Base-by-base conservation (phyloP, 2,797 vertebrate species). In the Mastacembelus armatus region DNA sequence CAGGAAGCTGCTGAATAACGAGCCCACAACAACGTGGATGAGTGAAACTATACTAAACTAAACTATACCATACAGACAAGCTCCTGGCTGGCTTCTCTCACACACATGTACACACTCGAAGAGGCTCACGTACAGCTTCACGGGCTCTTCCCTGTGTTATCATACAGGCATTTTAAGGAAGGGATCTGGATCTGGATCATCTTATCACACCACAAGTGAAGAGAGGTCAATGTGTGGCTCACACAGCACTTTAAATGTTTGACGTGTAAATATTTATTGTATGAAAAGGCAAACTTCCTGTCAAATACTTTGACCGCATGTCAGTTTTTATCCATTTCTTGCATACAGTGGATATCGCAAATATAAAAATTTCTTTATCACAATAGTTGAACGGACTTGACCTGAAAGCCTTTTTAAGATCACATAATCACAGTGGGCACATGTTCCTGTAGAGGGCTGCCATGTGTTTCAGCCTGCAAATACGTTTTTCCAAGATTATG, bases 241-340 rank as follows among this genome's bases (percentile, higher is more conserved):
- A n/a, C n/a, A n/a, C n/a, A n/a, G n/a, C n/a, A n/a, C n/a, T n/a
- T n/a, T n/a, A n/a, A n/a, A n/a, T n/a, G n/a, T 22, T 21, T 45
- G 7, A 61, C 40, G 2, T n/a, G n/a, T n/a, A n/a, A n/a, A n/a
- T 0, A 0, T 11, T 11, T 42, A 2, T 22, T 27, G 64, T 19
- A 40, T 0, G 3, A 40, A 33, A 58, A 49, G 50, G 36, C 51
- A 54, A 7, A 44, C 58, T 35, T 68, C 63, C 66, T 60, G 44
- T 77, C 26, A 18, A 22, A 15, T 32, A 9, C 29, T 70, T 62
- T 70, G n/a, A 54, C 26, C 9, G n/a, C n/a, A n/a, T n/a, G n/a
- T n/a, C n/a, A n/a, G n/a, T n/a, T 32, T 10, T 30, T 24, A n/a
- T n/a, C 2, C 15, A 5, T 18, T 56, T 29, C 8, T 30, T 29